phyloP scores from a whole-genome alignment of 2,113 vertebrate species.

The Lycaon pictus region DNA sequence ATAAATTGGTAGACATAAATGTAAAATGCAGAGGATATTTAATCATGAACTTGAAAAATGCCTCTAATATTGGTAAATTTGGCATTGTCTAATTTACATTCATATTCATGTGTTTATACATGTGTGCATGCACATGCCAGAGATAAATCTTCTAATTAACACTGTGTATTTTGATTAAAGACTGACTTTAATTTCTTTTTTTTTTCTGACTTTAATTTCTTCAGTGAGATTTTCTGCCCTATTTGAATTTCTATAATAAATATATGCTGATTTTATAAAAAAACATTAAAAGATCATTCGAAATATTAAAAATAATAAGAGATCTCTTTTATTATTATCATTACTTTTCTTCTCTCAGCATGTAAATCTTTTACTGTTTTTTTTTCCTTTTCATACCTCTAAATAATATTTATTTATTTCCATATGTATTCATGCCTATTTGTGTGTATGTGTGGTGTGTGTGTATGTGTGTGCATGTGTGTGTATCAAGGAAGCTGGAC shows the following conservation, averaged over 20 bases:
- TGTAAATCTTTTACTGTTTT: neutral
- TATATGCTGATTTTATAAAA: neutral
- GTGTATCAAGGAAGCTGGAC: neutral
- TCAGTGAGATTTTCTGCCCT: neutral
- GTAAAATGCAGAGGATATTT: neutral
- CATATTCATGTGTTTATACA: neutral
- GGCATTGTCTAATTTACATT: neutral
- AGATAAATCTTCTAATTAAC: neutral
- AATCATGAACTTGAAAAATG: neutral
- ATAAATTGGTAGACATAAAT: neutral
- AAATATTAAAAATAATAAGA: neutral
- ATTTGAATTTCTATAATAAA: neutral
- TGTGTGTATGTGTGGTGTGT: neutral
- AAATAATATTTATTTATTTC: neutral
- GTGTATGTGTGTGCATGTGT: neutral
- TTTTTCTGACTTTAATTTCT: neutral
- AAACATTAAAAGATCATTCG: neutral
- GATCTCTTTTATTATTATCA: neutral
- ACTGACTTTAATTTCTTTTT: neutral
- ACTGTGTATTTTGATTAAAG: neutral
- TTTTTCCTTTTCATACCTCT: neutral
- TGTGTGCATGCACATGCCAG: fast-evolving
- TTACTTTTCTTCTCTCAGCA: neutral
- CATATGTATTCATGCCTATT: neutral
- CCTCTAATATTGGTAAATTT: neutral